Conservation (phyloP, 2,888 invertebrate species). For the Agriopis marginaria region DNA sequence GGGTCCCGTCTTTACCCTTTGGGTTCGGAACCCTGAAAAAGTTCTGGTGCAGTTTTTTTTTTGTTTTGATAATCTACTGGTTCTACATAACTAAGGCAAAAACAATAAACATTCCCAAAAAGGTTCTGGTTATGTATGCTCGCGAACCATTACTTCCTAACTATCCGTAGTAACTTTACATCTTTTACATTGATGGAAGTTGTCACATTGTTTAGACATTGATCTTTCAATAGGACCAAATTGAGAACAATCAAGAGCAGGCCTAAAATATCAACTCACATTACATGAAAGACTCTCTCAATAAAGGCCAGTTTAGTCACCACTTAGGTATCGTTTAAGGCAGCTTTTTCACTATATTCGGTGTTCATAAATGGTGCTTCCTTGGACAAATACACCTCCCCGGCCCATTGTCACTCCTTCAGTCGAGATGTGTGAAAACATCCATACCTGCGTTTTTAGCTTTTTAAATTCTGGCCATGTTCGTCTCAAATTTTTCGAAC, state of each 20-base stretch:
- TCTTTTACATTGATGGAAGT: constrained; percentile 43
- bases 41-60: no score
- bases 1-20: no score
- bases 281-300: constrained; percentile 32
- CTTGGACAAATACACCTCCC: constrained; percentile 28
- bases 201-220: constrained; percentile 53
- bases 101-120: no score
- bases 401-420: constrained; percentile 30
- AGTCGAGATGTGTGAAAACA: constrained; percentile 42
- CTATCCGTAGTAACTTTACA: constrained; percentile 25
- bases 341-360: constrained; percentile 19
- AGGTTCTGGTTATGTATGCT: background rate
- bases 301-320: constrained; percentile 34
- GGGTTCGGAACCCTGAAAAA: no score
- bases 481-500: constrained; percentile 41
- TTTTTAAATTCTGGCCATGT: constrained; percentile 37
- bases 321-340: constrained; percentile 27
- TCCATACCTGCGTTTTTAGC: constrained; percentile 32
- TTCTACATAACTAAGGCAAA: no score
- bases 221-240: constrained; percentile 60
- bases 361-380: constrained; percentile 29
- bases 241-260: constrained; percentile 60
- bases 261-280: constrained; percentile 53
- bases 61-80: no score
- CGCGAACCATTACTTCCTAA: constrained; percentile 6